These are phyloP conservation scores for Hymenopus coronatus DNA, from an alignment of 2,888 invertebrate species.

Conservation along the genomic window DNA sequence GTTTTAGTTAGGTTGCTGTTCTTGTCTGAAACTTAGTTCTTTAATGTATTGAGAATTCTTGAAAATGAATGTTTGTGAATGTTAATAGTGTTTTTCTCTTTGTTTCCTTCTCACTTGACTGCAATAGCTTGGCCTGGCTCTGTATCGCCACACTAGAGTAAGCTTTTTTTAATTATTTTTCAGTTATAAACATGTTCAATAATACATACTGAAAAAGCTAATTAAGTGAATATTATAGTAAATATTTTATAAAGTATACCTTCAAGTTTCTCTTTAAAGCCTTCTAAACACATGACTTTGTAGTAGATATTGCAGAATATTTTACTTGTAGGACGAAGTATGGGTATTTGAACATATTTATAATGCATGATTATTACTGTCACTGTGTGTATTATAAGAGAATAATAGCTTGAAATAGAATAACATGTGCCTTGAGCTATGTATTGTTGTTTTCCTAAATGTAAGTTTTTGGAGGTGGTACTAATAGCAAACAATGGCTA, in stretches of 20 bases:
- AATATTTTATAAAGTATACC: too few relatives aligned
- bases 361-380: background rate
- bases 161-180: constrained; percentile 35
- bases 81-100: constrained; percentile 12
- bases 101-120: constrained; percentile 38
- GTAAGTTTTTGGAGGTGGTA: background rate
- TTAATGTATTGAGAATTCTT: background rate
- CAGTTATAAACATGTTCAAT: constrained; percentile 21
- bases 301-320: background rate
- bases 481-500: background rate
- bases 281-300: too few relatives aligned
- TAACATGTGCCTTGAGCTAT: background rate
- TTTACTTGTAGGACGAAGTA: background rate
- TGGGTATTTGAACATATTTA: background rate
- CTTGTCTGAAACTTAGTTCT: background rate
- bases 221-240: too few relatives aligned
- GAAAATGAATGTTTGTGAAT: constrained; percentile 11
- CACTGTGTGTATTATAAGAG: background rate
- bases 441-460: background rate
- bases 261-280: too few relatives aligned
- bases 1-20: background rate
- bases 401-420: background rate
- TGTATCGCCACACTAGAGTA: constrained; percentile 48
- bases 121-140: constrained; percentile 47
- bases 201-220: background rate